Base-by-base conservation (phyloP, 2,797 vertebrate species). In the Tokudaia tokunoshimensis region DNA sequence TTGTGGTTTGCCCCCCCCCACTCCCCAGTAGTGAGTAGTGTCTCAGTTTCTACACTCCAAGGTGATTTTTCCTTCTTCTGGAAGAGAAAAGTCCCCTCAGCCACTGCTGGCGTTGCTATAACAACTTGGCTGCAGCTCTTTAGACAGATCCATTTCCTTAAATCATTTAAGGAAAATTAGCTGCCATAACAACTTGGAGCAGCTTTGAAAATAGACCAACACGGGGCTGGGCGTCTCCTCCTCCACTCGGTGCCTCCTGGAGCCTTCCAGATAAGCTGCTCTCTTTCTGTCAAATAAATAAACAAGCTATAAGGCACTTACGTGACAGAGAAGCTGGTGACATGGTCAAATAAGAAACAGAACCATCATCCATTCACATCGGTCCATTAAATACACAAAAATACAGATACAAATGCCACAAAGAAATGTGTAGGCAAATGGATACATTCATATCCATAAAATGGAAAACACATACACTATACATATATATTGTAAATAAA, bases 91-190 rank as follows among this genome's bases (percentile, higher is more conserved):
- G 22, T 63, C 92, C 94, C 72, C 78, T 81, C 83, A 67, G 82
- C 75, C 57, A 59, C 87, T 88, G 81, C 94, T 65, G 83, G 52
- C 91, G 97, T 98, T 98, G 96, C 97, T 96, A 93, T 98, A 98
- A 96, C 95, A 97, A 97, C 98, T 97, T 97, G 96, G 95, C 94
- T 95, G 94, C 92, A 96, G 97, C 91, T 97, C 93, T 96, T 97
- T 79, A 98, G 95, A 97, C 96, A 94, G 97, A 98, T 97, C 98
- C 89, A 22, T 98, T 98, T 97, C 97, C 95, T 98, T 98, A 98
- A 98, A 98, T 98, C 98, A 98, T 98, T 98, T 98, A 98, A 98
- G 96, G 98, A 98, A 98, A 98, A 98, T 98, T 98, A 98, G 98
- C 98, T 98, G 98, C 98, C 98, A 96, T 98, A 98, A 98, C 97